Evolutionary conservation across 2,113 vertebrate genomes (phyloP).

Genomic region (Progne subis): DNA sequence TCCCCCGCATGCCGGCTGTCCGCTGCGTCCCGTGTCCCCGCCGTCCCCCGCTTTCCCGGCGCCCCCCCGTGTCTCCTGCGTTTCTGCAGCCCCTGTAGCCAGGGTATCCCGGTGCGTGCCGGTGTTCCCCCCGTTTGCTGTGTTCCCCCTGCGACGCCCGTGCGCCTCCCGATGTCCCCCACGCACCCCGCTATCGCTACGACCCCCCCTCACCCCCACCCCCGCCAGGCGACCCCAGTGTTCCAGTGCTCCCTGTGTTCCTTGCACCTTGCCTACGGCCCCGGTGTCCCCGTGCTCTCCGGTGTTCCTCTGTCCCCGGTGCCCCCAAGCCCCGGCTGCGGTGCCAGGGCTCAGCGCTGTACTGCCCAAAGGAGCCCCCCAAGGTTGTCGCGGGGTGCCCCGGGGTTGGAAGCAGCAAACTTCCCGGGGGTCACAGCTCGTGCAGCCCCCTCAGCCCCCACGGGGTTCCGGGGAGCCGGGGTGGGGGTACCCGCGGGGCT

Average conservation of each 20-base stretch:
- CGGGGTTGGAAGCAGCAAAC: background rate
- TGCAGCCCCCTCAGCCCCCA: background rate
- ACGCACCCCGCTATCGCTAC: background rate
- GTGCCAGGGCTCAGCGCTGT: background rate
- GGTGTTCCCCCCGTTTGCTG: background rate
- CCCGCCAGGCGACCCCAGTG: background rate
- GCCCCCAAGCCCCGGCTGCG: background rate
- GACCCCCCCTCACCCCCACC: too few species aligned
- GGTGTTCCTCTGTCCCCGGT: background rate
- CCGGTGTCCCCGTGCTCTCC: background rate
- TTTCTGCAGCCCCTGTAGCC: background rate
- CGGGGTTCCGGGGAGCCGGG: background rate
- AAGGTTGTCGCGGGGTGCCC: background rate
- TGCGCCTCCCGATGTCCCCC: background rate
- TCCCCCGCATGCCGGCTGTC: background rate
- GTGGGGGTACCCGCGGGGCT: background rate
- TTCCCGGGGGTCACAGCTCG: background rate
- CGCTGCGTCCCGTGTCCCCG: background rate
- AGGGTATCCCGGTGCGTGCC: background rate
- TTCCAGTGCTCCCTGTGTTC: background rate
- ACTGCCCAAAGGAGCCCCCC: background rate
- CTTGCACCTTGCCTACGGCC: background rate
- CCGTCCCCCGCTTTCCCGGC: background rate
- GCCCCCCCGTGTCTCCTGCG: background rate
- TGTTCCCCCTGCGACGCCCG: background rate